phyloP scores from a whole-genome alignment of 2,113 vertebrate genomes.

The Canis aureus region DNA sequence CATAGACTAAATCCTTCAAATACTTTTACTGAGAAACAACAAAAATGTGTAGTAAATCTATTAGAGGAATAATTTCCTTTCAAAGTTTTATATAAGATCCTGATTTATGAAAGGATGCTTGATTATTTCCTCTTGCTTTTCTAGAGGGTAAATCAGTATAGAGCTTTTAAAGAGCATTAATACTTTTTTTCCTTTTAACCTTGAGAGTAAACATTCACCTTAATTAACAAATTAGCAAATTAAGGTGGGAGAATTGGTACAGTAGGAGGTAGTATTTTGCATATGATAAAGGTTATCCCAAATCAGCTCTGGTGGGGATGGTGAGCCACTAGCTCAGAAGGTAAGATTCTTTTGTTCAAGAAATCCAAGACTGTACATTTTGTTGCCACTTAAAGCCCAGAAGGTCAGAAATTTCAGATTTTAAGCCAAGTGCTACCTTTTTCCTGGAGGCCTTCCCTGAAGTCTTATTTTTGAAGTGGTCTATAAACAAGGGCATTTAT shows the following conservation, averaged over 20 bases:
- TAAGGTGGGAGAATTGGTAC: neutral
- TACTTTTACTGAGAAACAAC: conserved; percentile 10
- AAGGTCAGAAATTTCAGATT: neutral
- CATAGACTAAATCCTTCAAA: neutral
- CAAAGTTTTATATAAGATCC: neutral
- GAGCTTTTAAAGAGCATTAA: neutral
- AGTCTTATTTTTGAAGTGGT: neutral
- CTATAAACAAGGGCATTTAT: neutral
- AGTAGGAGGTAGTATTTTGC: neutral
- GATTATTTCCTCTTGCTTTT: neutral
- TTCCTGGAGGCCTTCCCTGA: neutral
- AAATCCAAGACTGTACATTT: neutral
- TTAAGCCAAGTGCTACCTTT: neutral
- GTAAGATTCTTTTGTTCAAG: neutral
- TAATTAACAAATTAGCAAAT: neutral
- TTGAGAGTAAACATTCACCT: neutral
- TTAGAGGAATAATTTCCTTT: neutral
- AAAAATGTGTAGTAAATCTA: neutral
- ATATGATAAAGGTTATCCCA: neutral
- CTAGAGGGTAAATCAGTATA: neutral
- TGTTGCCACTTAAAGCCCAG: neutral
- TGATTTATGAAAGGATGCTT: neutral
- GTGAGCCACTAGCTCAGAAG: neutral
- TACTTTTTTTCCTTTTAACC: neutral
- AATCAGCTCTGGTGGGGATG: neutral